Base-by-base conservation (phyloP, 2,888 invertebrate genomes). In the Pristionchus maxplancki region DNA sequence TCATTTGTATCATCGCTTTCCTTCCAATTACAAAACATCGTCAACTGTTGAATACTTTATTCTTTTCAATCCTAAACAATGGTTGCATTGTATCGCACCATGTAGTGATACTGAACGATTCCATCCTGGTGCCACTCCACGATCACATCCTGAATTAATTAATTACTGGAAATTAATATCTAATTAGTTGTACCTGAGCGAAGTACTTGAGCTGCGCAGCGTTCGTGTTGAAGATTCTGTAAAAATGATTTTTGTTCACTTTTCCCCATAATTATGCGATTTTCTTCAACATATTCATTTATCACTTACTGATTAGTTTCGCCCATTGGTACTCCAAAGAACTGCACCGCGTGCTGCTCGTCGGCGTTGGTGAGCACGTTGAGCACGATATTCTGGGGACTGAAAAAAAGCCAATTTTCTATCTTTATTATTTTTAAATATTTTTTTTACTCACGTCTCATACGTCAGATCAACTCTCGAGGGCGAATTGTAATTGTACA, bases 41-140 rank as follows among this genome's bases (percentile, higher is more conserved):
- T n/a, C n/a, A n/a, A n/a, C n/a, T n/a, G n/a, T n/a, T n/a, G n/a
- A n/a, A n/a, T n/a, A n/a, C n/a, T n/a, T n/a, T n/a, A n/a, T n/a
- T n/a, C n/a, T n/a, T n/a, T n/a, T n/a, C n/a, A n/a, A n/a, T n/a
- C n/a, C n/a, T n/a, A 64, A 20, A 15, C 64, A 20, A 71, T 71
- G 24, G 37, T 71, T 15, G 71, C n/a, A 28, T 11, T 71, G 71
- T 71, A 71, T 71, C 71, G 71, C 37, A 71, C 71, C 37, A 71
- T 15, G 24, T 40, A 71, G 71, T 71, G 37, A 20, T 71, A 71
- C 17, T 71, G 17, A 6, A 71, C 71, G 37, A 71, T 71, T 0
- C 71, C 71, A 24, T 71, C 71, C 8, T 71, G 71, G 5, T 71
- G 37, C 71, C 71, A 71, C 9, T 0, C 24, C 20, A 24, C 17